Evolutionary conservation across 2,888 invertebrate species (phyloP), one percentile per base, ranked within the genome.

Genomic region (Octonoba sinensis): DNA sequence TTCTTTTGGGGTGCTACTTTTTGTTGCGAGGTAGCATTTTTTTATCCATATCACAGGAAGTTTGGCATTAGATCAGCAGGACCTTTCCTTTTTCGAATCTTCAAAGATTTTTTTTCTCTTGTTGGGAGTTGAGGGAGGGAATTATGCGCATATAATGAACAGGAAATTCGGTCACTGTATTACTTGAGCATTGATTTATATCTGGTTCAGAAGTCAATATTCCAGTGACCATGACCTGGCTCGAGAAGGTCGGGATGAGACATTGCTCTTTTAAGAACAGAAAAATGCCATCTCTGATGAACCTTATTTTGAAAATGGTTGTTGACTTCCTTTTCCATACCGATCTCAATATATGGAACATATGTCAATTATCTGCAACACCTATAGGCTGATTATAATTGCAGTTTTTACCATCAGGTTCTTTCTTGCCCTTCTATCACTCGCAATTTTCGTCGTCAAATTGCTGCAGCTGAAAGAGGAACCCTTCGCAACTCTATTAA

Each of bases 91-190:
- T 36, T 62, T 62, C 46, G 62, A 46, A 46, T 62, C 44, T 62
- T n/a, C 44, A 20, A 46, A 46, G 62, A 46, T 36, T 36, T 15
- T 62, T 16, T 44, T 62, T 62, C 44, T 0, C 36, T 18, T 62
- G 62, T 62, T 36, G 36, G 36, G 36, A 36, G 36, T 36, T 36
- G 24, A 60, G 46, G 62, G 62, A 44, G 62, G 62, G 62, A 62
- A n/a, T 44, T 62, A 44, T 24, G 16, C 47, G 27, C 18, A 15
- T 47, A 73, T 60, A 81, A 81, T 73, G 66, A 62, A 73, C 79
- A 73, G 79, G 79, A 81, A 74, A 81, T 74, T 81, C 79, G 79
- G 79, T 69, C 79, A 81, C 73, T 81, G 73, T 81, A 73, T 73
- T 64, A 81, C 62, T 56, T 49, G 69, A 62, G 24, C 27, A 36